phyloP scores from a whole-genome alignment of 2,888 invertebrate genomes.

The Epinotia brunnichana region DNA sequence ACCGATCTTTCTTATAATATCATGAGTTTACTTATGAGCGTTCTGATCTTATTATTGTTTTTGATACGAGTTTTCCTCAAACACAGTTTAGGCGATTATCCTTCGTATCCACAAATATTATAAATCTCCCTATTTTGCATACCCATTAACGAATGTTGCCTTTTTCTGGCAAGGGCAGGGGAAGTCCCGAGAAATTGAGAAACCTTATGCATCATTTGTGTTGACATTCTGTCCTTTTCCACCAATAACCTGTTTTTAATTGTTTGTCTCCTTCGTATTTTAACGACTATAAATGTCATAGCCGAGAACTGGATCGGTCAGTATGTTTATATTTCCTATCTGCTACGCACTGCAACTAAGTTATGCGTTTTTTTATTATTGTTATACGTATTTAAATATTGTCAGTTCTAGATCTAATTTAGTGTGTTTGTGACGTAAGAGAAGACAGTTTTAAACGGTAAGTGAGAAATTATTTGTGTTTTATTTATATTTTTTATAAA shows the following conservation, averaged over 20 bases:
- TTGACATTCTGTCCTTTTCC: slow-evolving; percentile 18
- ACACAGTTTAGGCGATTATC: not conserved
- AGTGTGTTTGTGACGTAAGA: not conserved
- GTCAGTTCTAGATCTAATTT: not conserved
- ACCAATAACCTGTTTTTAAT: not conserved
- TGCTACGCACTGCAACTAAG: not conserved
- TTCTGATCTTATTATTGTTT: not conserved
- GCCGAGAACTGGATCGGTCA: slow-evolving; percentile 5
- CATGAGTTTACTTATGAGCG: not conserved
- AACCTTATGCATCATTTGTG: slow-evolving; percentile 12
- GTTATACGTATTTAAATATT: not conserved
- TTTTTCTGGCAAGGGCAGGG: not conserved
- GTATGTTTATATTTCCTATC: slow-evolving; percentile 16
- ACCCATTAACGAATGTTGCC: not conserved
- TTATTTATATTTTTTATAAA: too few species aligned
- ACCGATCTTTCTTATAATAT: not conserved
- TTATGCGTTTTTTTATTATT: slow-evolving; percentile 11
- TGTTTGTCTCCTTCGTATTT: slow-evolving; percentile 9
- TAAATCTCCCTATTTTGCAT: slow-evolving; percentile 7
- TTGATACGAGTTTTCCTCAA: slow-evolving; percentile 12
- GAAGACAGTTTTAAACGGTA: not conserved
- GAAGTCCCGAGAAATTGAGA: slow-evolving; percentile 19
- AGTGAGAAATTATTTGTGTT: not conserved
- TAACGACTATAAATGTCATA: slow-evolving; percentile 27
- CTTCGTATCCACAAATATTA: not conserved